A percentile compares a stretch with the other conserved stretches of the same genome.
Evolutionary conservation across 2,888 invertebrate species (phyloP).

Genomic region (Drosophila diplacantha): DNA sequence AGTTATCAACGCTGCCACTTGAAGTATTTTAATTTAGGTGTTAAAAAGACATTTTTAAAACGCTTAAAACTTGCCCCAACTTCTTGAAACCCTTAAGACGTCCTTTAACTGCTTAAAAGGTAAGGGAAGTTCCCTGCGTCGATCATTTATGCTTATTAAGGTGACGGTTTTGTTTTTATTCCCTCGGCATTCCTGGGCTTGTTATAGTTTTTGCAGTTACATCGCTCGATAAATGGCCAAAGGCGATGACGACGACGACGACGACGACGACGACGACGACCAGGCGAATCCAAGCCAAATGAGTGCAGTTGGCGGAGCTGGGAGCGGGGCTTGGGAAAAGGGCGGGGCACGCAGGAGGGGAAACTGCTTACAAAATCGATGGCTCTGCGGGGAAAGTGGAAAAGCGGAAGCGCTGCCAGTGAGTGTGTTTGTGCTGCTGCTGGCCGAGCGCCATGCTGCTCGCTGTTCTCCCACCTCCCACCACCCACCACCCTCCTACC

Average conservation of each 20-base stretch:
- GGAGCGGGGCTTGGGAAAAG: neutral
- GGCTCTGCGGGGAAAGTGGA: conserved; percentile 9
- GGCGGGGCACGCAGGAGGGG: neutral
- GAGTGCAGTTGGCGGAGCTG: conserved; percentile 33
- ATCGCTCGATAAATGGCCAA: conserved; percentile 43
- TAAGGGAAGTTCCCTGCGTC: conserved; percentile 2
- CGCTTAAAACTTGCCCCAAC: neutral
- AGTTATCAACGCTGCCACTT: neutral
- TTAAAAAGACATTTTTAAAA: neutral
- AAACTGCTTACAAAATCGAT: conserved; percentile 50
- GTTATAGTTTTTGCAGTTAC: conserved; percentile 25
- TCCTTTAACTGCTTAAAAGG: neutral
- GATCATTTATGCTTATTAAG: conserved; percentile 10
- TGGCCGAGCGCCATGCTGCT: conserved; percentile 34
- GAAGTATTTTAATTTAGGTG: neutral
- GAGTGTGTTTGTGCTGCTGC: conserved; percentile 3
- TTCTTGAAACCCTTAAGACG: too few species aligned
- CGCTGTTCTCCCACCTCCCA: too few species aligned
- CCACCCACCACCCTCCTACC: neutral
- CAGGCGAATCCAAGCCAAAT: conserved; percentile 40
- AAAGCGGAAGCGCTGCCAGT: conserved; percentile 1
- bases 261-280: conserved; percentile 19
- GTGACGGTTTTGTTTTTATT: conserved; percentile 6
- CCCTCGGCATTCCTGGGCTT: conserved; percentile 21
- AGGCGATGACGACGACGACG: conserved; percentile 25